A percentile compares a stretch with the other conserved stretches of the same genome.
Conservation (phyloP, 2,888 invertebrate genomes). For the Lagria hirta region DNA sequence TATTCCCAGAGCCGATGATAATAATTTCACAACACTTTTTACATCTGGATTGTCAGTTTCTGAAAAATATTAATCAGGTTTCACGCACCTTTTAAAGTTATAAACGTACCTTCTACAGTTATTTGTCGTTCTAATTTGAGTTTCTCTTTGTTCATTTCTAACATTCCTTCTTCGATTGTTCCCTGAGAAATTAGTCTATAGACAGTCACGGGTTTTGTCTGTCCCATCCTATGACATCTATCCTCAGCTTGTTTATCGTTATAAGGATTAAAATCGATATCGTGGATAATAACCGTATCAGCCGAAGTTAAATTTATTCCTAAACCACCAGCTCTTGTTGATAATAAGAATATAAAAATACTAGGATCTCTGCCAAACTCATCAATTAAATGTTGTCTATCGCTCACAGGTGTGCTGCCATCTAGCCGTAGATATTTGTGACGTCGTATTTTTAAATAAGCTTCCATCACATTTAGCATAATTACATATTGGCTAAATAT, state of each 20-base stretch:
- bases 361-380: slow-evolving; percentile 76
- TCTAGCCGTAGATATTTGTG: slow-evolving; percentile 82
- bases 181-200: slow-evolving; percentile 81
- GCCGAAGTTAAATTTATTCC: slow-evolving; percentile 94
- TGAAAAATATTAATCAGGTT: slow-evolving; percentile 43
- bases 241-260: slow-evolving; percentile 99
- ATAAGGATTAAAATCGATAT: slow-evolving; percentile 97
- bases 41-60: slow-evolving; percentile 73
- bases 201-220: slow-evolving; percentile 80
- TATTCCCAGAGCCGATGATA: slow-evolving; percentile 77
- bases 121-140: slow-evolving; percentile 89
- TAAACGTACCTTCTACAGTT: slow-evolving; percentile 58
- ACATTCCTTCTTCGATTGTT: slow-evolving; percentile 93
- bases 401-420: slow-evolving; percentile 83
- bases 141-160: slow-evolving; percentile 86
- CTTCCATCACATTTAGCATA: slow-evolving; percentile 90
- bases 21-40: slow-evolving; percentile 76
- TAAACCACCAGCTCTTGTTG: slow-evolving; percentile 93
- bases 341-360: slow-evolving; percentile 88
- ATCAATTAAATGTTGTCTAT: slow-evolving; percentile 88
- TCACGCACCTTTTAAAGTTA: background rate
- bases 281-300: slow-evolving; percentile 94
- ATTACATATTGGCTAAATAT: slow-evolving; percentile 97
- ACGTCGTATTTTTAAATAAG: slow-evolving; percentile 74
- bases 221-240: slow-evolving; percentile 76